These are phyloP conservation scores for Psilanteris sp. DNA, from an alignment of 1,140 invertebrate species.

Conservation along the genomic window DNA sequence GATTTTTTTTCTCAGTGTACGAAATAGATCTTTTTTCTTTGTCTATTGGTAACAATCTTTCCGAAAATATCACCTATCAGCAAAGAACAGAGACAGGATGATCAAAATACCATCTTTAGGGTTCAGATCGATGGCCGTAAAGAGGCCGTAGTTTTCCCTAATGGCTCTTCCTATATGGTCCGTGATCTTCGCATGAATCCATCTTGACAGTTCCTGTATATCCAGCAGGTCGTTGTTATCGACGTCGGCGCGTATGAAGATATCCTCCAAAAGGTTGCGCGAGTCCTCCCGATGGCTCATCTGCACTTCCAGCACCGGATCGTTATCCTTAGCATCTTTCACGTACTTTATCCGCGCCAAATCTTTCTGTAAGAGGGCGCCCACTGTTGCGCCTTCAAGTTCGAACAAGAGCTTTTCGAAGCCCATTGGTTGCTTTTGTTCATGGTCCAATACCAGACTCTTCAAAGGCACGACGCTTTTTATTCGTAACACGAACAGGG, in stretches of 20 bases:
- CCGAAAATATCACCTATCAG: too few species aligned
- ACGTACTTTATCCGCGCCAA: constrained; percentile 31
- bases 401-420: constrained; percentile 69
- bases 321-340: constrained; percentile 22
- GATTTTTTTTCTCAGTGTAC: too few species aligned
- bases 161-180: constrained; percentile 87
- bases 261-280: constrained; percentile 77
- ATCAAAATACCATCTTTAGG: constrained; percentile 88
- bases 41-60: too few species aligned
- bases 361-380: constrained; percentile 30
- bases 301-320: constrained; percentile 51
- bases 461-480: constrained; percentile 69
- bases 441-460: constrained; percentile 32
- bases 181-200: constrained; percentile 87
- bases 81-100: too few species aligned
- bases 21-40: too few species aligned
- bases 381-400: constrained; percentile 61
- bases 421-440: constrained; percentile 35
- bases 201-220: constrained; percentile 84
- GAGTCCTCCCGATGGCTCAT: constrained; percentile 71
- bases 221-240: constrained; percentile 83
- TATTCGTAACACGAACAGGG: constrained; percentile 70
- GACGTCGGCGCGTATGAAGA: constrained; percentile 84
- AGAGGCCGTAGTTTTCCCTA: constrained; percentile 86
- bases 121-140: constrained; percentile 86